phyloP scores from a whole-genome alignment of 2,888 invertebrate species.

The Candidula unifasciata region DNA sequence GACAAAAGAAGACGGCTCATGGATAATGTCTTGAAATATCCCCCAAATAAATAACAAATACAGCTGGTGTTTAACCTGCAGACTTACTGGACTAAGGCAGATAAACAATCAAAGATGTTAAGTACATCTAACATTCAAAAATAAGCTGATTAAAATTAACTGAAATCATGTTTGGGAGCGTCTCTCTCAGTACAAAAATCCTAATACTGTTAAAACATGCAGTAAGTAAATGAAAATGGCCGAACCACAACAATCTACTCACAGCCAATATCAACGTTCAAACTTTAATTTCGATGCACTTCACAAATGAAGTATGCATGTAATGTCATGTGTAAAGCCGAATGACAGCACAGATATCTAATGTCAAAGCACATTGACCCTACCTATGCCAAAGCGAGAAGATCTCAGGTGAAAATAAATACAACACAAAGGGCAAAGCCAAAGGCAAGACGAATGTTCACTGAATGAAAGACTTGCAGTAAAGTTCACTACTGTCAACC shows the following conservation, averaged over 20 bases:
- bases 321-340: neutral
- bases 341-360: no score
- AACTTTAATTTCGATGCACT: slow-evolving; percentile 1
- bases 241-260: slow-evolving; percentile 27
- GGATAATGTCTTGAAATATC: neutral
- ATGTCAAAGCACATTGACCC: neutral
- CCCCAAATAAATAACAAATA: neutral
- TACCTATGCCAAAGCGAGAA: neutral
- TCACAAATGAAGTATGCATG: slow-evolving; percentile 14
- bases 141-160: neutral
- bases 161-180: no score
- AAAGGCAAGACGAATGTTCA: slow-evolving; percentile 52
- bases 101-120: neutral
- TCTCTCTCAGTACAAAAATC: neutral
- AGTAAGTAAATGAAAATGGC: slow-evolving; percentile 18
- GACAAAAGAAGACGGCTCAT: neutral
- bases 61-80: neutral
- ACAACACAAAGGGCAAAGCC: slow-evolving; percentile 42
- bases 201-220: slow-evolving; percentile 42
- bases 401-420: slow-evolving; percentile 38
- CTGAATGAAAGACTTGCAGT: slow-evolving; percentile 52
- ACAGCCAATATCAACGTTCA: slow-evolving; percentile 17
- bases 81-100: neutral
- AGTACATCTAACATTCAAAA: neutral
- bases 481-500: slow-evolving; percentile 40